Conservation (phyloP, 1,140 invertebrate species). For the Augochlora pura region DNA sequence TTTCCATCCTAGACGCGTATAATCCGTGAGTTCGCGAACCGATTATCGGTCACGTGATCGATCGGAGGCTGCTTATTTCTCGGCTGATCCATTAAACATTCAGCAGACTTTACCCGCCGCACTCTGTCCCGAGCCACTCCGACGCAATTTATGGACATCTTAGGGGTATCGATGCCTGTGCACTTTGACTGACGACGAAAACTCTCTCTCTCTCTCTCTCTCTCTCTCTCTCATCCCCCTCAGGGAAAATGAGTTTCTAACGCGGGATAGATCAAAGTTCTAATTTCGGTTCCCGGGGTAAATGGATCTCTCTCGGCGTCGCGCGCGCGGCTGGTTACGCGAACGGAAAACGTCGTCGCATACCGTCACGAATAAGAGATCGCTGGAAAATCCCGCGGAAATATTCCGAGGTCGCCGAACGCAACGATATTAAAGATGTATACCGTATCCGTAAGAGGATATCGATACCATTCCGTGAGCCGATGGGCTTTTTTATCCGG, state of each 20-base stretch:
- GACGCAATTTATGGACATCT: not conserved
- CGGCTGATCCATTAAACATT: too few species aligned
- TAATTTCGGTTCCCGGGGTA: not conserved
- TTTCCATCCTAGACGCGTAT: too few species aligned
- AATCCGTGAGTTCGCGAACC: too few species aligned
- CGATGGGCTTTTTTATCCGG: constrained; percentile 3
- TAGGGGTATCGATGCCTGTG: not conserved
- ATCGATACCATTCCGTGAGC: constrained; percentile 26
- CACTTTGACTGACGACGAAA: not conserved
- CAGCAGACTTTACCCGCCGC: not conserved
- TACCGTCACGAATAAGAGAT: constrained; percentile 31
- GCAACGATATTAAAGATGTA: constrained; percentile 43
- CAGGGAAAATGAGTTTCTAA: not conserved
- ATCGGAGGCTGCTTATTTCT: too few species aligned
- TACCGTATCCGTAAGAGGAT: constrained; percentile 43
- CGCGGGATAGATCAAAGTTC: not conserved
- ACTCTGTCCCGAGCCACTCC: not conserved
- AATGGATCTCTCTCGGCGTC: not conserved
- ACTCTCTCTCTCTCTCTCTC: too few species aligned
- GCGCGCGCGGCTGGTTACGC: not conserved
- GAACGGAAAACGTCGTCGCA: not conserved
- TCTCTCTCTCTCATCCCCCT: too few species aligned
- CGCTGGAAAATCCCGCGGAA: constrained; percentile 18
- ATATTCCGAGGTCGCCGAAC: constrained; percentile 14
- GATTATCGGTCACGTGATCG: too few species aligned